phyloP scores from a whole-genome alignment of 1,140 invertebrate species.

The Heliconius himera region DNA sequence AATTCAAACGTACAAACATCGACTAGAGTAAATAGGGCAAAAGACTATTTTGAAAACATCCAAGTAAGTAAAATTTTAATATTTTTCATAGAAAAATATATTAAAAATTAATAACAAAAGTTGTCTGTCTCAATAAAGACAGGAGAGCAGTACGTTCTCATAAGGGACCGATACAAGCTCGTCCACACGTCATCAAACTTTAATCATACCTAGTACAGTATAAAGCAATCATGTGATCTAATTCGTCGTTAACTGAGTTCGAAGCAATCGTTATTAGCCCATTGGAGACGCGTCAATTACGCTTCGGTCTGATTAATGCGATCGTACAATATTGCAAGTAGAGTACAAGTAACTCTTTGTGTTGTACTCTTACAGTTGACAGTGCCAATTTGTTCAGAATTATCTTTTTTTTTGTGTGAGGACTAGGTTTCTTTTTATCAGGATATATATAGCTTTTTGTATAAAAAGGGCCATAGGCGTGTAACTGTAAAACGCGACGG shows the following conservation, averaged over 20 bases:
- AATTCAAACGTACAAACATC: no score
- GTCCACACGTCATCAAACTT: slow-evolving; percentile 1
- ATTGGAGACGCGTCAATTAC: slow-evolving; percentile 31
- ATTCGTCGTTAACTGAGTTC: slow-evolving; percentile 24
- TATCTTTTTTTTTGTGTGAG: background rate
- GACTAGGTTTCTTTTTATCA: background rate
- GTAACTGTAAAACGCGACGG: no score
- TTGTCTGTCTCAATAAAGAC: background rate
- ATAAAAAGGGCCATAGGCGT: background rate
- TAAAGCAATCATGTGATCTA: slow-evolving; percentile 16
- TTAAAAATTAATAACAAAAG: background rate
- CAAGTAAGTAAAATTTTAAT: no score
- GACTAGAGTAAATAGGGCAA: no score
- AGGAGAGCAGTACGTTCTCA: background rate
- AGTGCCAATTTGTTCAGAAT: slow-evolving; percentile 1
- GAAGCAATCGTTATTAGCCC: slow-evolving; percentile 30
- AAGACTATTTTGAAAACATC: no score
- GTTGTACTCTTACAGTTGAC: slow-evolving; percentile 3
- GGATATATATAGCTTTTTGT: background rate
- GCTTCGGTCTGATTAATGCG: slow-evolving; percentile 21
- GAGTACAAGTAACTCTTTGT: slow-evolving; percentile 15
- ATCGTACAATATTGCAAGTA: slow-evolving; percentile 19
- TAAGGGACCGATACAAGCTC: background rate
- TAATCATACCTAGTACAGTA: background rate
- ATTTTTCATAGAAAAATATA: background rate